A percentile compares a stretch with the other conserved stretches of the same genome.
Evolutionary conservation across 2,113 vertebrate genomes (phyloP).

Genomic region (Sylvia atricapilla): DNA sequence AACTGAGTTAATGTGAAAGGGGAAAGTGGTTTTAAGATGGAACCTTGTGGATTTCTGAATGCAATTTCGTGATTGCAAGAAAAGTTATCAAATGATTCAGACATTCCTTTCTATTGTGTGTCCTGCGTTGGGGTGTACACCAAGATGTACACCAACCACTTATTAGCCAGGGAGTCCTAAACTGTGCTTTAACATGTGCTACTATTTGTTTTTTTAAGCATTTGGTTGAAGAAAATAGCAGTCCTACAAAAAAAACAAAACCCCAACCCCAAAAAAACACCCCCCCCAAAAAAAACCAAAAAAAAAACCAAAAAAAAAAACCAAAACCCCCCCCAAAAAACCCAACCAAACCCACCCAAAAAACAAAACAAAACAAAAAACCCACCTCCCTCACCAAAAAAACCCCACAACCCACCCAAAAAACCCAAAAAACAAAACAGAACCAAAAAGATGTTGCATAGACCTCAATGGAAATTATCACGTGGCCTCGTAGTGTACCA

Average conservation of each 20-base stretch:
- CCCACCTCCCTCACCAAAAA: too few relatives aligned
- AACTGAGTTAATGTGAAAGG: background rate
- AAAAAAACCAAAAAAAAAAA: too few relatives aligned
- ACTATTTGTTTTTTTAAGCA: background rate
- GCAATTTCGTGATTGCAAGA: background rate
- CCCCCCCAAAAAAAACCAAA: too few relatives aligned
- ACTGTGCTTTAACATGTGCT: background rate
- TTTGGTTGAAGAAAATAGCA: background rate
- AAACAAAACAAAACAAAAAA: too few relatives aligned
- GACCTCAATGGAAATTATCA: background rate
- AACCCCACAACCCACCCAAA: too few relatives aligned
- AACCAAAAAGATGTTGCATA: background rate
- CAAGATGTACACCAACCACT: background rate
- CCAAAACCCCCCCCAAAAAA: too few relatives aligned
- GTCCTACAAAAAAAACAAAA: background rate
- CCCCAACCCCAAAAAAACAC: background rate
- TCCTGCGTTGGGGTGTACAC: background rate
- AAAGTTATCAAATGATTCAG: background rate
- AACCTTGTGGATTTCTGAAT: background rate
- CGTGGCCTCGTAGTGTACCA: background rate
- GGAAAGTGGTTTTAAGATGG: background rate
- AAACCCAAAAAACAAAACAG: too few relatives aligned
- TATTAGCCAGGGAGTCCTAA: background rate
- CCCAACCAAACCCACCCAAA: too few relatives aligned
- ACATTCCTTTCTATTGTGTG: background rate